These are phyloP conservation scores for Platyrinchus mystaceus DNA, from an alignment of 2,797 vertebrate genomes.

Conservation along the genomic window DNA sequence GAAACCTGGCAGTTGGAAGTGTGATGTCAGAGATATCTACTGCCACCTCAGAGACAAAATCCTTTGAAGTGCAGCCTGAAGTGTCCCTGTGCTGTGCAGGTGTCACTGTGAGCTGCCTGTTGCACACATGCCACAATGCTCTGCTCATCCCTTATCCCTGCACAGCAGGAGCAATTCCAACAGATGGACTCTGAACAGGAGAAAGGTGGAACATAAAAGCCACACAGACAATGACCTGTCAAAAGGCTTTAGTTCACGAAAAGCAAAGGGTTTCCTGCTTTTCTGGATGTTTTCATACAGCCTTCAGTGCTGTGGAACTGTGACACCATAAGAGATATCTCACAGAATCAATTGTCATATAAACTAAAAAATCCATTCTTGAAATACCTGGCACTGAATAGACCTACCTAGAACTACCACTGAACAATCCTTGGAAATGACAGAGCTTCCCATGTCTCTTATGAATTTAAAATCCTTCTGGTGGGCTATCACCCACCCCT, in stretches of 20 bases:
- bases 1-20: not conserved
- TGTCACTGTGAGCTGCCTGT: not conserved
- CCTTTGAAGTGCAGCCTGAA: not conserved
- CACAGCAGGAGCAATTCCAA: not conserved
- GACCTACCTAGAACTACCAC: not conserved
- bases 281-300: not conserved
- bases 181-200: not conserved
- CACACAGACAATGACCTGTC: not conserved
- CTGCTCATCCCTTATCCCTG: not conserved
- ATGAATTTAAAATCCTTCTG: not conserved
- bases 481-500: not conserved
- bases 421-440: not conserved
- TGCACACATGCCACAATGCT: not conserved
- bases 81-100: not conserved
- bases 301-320: not conserved
- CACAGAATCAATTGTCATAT: not conserved
- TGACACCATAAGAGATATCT: not conserved
- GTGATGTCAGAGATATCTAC: not conserved
- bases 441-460: not conserved
- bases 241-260: not conserved
- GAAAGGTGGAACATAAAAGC: not conserved
- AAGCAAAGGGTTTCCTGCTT: not conserved
- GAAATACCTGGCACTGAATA: not conserved
- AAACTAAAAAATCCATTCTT: not conserved
- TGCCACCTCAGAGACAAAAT: not conserved